These are phyloP conservation scores for Cuniculus paca DNA, from an alignment of 2,797 vertebrate genomes.

Conservation along the genomic window DNA sequence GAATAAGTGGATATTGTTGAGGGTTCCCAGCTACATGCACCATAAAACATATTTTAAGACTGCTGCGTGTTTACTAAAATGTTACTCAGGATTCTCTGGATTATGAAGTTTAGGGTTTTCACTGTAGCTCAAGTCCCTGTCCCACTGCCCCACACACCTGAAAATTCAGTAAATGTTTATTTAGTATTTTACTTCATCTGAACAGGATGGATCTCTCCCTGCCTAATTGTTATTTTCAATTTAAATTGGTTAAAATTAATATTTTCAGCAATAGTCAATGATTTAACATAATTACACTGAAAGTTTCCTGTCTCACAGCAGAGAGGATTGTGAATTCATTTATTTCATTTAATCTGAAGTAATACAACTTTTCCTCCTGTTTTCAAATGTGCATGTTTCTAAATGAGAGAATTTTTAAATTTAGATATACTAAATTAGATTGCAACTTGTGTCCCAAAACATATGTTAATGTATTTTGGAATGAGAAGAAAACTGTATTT, in stretches of 20 bases:
- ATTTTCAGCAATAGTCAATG: not conserved
- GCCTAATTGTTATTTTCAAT: not conserved
- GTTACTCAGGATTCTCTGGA: not conserved
- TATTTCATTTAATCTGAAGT: conserved; percentile 7
- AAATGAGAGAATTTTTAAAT: not conserved
- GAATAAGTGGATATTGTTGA: not conserved
- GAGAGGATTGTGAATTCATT: not conserved
- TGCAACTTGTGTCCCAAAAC: conserved; percentile 13
- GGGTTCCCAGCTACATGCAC: not conserved
- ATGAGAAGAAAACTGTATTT: not conserved
- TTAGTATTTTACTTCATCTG: not conserved
- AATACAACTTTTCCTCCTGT: not conserved
- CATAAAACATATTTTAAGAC: not conserved
- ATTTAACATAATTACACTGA: not conserved
- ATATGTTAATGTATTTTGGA: conserved; percentile 12
- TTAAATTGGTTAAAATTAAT: not conserved
- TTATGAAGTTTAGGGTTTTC: not conserved
- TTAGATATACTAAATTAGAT: not conserved
- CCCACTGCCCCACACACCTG: not conserved
- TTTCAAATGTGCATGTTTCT: not conserved
- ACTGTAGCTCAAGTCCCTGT: not conserved
- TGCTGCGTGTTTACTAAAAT: not conserved
- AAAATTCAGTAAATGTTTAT: not conserved
- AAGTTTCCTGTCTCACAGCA: not conserved
- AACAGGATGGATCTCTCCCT: not conserved